phyloP scores from a whole-genome alignment of 2,113 vertebrate genomes.

The Turdus rufiventris region DNA sequence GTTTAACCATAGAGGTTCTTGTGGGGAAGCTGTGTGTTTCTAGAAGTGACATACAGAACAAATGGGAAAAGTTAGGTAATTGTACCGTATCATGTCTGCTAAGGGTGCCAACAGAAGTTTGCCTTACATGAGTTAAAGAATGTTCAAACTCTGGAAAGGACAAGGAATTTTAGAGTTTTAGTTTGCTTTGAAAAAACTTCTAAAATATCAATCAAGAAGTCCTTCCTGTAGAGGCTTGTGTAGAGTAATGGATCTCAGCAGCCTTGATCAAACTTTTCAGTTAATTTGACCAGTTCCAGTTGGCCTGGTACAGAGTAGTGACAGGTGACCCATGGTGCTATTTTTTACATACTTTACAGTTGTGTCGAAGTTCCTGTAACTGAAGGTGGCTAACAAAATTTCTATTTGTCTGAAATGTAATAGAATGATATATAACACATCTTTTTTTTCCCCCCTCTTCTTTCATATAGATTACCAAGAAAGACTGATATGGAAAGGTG shows the following conservation, averaged over 20 bases:
- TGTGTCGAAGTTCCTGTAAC: neutral
- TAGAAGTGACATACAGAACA: neutral
- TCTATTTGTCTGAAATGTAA: neutral
- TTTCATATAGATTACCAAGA: slow-evolving; percentile 83
- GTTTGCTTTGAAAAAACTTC: neutral
- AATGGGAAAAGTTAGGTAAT: neutral
- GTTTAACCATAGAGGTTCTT: neutral
- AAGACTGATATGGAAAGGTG: slow-evolving; percentile 99
- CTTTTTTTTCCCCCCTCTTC: neutral
- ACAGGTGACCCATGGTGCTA: neutral
- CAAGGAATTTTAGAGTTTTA: neutral
- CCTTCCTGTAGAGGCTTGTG: fast-evolving
- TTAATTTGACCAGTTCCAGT: neutral
- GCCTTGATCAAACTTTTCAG: neutral
- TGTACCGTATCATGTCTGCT: neutral
- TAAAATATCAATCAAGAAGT: neutral
- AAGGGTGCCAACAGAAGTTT: neutral
- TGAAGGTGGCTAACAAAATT: neutral
- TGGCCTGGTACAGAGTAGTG: neutral
- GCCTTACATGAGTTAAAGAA: neutral
- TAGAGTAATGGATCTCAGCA: neutral
- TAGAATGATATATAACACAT: neutral
- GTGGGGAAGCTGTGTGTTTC: neutral
- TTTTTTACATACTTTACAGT: neutral
- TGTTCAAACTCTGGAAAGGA: neutral